Evolutionary conservation across 2,113 vertebrate species (phyloP).

Genomic region (Colossoma macropomum): DNA sequence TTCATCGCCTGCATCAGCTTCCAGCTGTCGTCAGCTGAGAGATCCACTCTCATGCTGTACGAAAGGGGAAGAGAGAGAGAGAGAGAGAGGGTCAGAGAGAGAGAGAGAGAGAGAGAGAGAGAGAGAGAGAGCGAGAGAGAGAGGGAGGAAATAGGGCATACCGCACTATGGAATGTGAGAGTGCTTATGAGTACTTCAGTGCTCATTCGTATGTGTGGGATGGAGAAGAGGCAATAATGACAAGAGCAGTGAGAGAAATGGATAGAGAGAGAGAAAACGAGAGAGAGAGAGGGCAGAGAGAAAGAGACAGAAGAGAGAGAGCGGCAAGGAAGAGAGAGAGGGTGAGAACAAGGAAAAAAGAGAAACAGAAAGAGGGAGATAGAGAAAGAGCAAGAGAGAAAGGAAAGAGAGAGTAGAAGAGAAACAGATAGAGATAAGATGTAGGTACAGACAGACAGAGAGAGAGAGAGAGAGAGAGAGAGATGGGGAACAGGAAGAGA

Average conservation of each 20-base stretch:
- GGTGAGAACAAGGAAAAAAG: neutral
- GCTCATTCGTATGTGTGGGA: constrained; percentile 24
- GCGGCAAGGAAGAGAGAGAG: neutral
- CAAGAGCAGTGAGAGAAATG: neutral
- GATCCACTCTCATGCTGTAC: constrained; percentile 55
- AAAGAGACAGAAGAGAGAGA: neutral
- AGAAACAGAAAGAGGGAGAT: no score
- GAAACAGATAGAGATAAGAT: no score
- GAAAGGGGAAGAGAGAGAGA: constrained; percentile 48
- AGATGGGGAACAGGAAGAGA: no score
- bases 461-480: no score
- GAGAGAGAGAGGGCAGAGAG: neutral
- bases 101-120: constrained; percentile 44
- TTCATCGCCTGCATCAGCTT: constrained; percentile 59
- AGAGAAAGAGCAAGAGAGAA: no score
- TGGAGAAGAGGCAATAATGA: constrained; percentile 15
- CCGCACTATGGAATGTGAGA: neutral
- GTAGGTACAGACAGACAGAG: no score
- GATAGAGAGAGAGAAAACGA: no score
- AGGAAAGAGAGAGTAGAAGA: no score
- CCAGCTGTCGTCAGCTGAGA: constrained; percentile 65
- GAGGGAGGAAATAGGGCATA: neutral
- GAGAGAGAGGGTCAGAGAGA: constrained; percentile 4
- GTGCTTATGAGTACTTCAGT: constrained; percentile 15
- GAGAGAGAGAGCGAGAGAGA: constrained; percentile 51